A percentile compares a stretch with the other conserved stretches of the same genome.
phyloP scores from a whole-genome alignment of 2,888 invertebrate species.

The Lymantria dispar region DNA sequence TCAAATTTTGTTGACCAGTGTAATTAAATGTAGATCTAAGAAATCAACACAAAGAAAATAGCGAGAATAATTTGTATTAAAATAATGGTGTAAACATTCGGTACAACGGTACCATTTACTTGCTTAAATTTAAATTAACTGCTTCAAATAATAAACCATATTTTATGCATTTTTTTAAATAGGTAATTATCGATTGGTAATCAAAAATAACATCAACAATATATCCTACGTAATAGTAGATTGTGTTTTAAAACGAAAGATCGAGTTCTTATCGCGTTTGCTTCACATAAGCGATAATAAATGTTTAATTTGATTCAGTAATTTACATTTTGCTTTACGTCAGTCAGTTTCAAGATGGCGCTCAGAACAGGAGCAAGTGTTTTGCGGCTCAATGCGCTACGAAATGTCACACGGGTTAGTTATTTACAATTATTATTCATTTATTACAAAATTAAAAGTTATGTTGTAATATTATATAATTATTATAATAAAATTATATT shows the following conservation, averaged over 20 bases:
- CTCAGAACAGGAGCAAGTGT: conserved; percentile 60
- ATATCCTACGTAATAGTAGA: too few relatives aligned
- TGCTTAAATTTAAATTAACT: too few relatives aligned
- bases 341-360: conserved; percentile 59
- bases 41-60: too few relatives aligned
- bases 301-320: not conserved
- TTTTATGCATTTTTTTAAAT: too few relatives aligned
- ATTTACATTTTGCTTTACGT: conserved; percentile 11
- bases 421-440: not conserved
- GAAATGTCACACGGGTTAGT: conserved; percentile 56
- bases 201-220: too few relatives aligned
- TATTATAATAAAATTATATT: not conserved
- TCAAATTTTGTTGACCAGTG: too few relatives aligned
- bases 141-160: too few relatives aligned
- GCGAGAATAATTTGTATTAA: too few relatives aligned
- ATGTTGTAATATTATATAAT: not conserved
- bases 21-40: too few relatives aligned
- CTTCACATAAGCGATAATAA: conserved; percentile 9
- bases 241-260: conserved; percentile 17
- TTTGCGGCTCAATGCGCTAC: conserved; percentile 45
- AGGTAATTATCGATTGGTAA: too few relatives aligned
- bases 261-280: conserved; percentile 58
- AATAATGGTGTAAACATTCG: too few relatives aligned
- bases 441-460: not conserved
- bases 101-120: too few relatives aligned